Evolutionary conservation across 2,113 vertebrate genomes (phyloP), one percentile per base, ranked within the genome.

Genomic region (Puffinus mauretanicus): DNA sequence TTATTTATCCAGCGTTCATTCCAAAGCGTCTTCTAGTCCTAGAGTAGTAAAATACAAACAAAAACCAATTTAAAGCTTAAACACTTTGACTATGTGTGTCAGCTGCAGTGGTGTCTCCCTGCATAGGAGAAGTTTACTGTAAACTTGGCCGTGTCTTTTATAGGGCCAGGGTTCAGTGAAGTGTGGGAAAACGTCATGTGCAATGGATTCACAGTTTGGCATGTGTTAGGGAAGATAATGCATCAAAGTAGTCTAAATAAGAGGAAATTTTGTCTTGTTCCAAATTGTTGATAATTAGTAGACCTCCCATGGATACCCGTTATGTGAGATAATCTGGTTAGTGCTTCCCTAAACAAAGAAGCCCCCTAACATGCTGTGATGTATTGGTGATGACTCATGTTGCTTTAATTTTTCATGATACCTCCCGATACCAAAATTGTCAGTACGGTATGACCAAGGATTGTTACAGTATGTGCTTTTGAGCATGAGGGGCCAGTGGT

Each of bases 281-380:
- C 51, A 34, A 64, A 55, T 38, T 0, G 4, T 16, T 34, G n/a
- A 12, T 86, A 65, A 66, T 88, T 26, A 58, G 40, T 16, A 66
- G 55, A 32, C 6, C 11, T 64, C 25, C 61, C 0, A 2, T 66
- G 64, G 42, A 73, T 30, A 11, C 34, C 13, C 0, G 1, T 54
- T 66, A 7, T 4, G 6, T 70, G 69, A 83, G 46, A 40, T 34
- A 54, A 57, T 44, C 22, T 2, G 2, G 13, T 34, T 38, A 46
- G 60, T 30, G 9, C 64, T 88, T 84, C 52, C 57, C 24, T 57
- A 40, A 65, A 25, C 24, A 34, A 61, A 82, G 57, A 27, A 67
- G 18, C 13, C 25, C 47, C 1, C 2, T 69, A 34, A n/a, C 7
- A 2, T n/a, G 22, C 60, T 24, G 8, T 46, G 25, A 65, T 57